A percentile compares a stretch with the other conserved stretches of the same genome.
These are phyloP conservation scores for Pomatostomus ruficeps DNA, from an alignment of 2,113 vertebrate genomes.

Conservation along the genomic window DNA sequence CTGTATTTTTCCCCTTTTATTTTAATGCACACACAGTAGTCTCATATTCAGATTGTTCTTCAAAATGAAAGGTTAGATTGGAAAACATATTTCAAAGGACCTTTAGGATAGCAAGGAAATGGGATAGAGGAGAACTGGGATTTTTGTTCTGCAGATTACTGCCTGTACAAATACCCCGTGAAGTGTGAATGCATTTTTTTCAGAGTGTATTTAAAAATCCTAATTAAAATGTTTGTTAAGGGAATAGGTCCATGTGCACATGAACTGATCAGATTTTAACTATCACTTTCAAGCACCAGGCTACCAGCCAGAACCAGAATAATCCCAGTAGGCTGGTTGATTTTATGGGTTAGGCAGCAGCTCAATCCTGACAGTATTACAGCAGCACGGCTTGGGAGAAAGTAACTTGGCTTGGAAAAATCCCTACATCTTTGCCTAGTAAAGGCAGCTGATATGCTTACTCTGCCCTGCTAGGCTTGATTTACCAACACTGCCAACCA, in stretches of 20 bases:
- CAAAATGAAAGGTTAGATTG: not conserved
- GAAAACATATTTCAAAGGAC: not conserved
- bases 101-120: not conserved
- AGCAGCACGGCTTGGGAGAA: not conserved
- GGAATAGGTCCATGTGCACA: not conserved
- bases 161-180: not conserved
- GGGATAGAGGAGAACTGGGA: not conserved
- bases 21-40: not conserved
- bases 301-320: not conserved
- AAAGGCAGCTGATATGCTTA: not conserved
- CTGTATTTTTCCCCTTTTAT: fast-evolving
- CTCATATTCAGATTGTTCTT: not conserved
- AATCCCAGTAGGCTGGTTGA: not conserved
- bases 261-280: not conserved
- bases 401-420: not conserved
- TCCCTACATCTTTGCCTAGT: not conserved
- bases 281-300: not conserved
- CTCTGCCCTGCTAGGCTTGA: not conserved
- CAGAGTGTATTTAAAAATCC: not conserved
- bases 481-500: not conserved
- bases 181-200: not conserved
- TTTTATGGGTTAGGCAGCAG: not conserved
- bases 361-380: not conserved
- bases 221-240: not conserved
- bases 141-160: not conserved